Percentiles rank a stretch among this genome's conserved stretches.
Evolutionary conservation across 2,888 invertebrate species (phyloP).

Genomic region (Clivina fossor): DNA sequence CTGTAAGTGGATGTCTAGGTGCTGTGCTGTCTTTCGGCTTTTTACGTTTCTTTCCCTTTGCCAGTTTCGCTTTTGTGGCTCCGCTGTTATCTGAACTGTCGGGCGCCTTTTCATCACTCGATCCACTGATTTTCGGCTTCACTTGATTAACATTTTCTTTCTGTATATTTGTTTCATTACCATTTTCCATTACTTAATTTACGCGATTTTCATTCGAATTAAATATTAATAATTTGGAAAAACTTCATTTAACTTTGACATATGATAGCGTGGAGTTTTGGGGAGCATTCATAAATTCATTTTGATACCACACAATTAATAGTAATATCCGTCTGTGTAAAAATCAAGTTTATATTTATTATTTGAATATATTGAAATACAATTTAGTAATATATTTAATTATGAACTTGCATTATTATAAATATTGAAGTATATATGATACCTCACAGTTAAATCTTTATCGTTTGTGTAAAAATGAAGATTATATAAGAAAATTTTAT

Average conservation of each 20-base stretch:
- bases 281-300: conserved; percentile 21
- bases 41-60: conserved; percentile 67
- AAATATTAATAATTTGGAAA: conserved; percentile 10
- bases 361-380: too few species aligned
- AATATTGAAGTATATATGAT: too few species aligned
- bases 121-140: conserved; percentile 38
- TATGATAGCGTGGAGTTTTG: conserved; percentile 32
- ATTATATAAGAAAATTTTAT: too few species aligned
- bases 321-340: too few species aligned
- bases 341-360: too few species aligned
- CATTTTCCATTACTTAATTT: conserved; percentile 23
- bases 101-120: conserved; percentile 49
- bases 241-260: conserved; percentile 31
- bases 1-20: conserved; percentile 71
- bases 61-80: conserved; percentile 39
- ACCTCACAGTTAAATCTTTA: too few species aligned
- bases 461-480: too few species aligned
- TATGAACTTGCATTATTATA: too few species aligned
- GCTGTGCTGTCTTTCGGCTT: conserved; percentile 73
- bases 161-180: conserved; percentile 21
- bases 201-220: conserved; percentile 17
- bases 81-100: conserved; percentile 49
- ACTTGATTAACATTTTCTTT: conserved; percentile 6
- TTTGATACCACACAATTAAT: too few species aligned
- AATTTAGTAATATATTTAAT: too few species aligned